A percentile compares a stretch with the other conserved stretches of the same genome.
Evolutionary conservation across 2,888 invertebrate species (phyloP).

Genomic region (Tipula helvola): DNA sequence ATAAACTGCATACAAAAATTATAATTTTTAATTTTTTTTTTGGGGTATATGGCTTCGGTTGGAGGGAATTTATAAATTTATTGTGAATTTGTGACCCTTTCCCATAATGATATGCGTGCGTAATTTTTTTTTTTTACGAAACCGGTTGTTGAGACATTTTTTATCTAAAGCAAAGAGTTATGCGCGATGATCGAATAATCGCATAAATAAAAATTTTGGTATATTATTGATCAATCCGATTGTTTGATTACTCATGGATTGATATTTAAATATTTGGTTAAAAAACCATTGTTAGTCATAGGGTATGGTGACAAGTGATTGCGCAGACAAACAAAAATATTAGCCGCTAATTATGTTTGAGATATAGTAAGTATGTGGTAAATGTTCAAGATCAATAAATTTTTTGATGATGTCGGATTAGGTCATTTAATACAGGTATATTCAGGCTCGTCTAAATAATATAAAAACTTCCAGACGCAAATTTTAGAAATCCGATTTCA

Average conservation of each 20-base stretch:
- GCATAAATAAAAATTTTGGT: neutral
- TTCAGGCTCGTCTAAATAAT: too few species aligned
- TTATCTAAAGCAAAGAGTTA: neutral
- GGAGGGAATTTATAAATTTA: neutral
- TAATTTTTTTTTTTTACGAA: neutral
- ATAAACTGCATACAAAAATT: neutral
- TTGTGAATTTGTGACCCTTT: neutral
- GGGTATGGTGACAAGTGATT: neutral
- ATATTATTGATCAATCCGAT: neutral
- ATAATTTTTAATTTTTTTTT: neutral
- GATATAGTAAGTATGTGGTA: neutral
- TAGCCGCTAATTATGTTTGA: neutral
- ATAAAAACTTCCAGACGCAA: too few species aligned
- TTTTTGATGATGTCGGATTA: too few species aligned
- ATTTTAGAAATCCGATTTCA: too few species aligned
- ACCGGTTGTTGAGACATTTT: neutral
- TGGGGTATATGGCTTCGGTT: neutral
- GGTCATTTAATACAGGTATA: too few species aligned
- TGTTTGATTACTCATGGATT: neutral
- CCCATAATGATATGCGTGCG: neutral
- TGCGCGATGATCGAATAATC: neutral
- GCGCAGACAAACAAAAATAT: neutral
- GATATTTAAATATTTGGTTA: conserved; percentile 4
- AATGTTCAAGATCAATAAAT: neutral
- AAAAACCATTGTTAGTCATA: neutral